Evolutionary conservation across 2,797 vertebrate species (phyloP), one percentile per base, ranked within the genome.

Genomic region (Catostomus latipinnis): DNA sequence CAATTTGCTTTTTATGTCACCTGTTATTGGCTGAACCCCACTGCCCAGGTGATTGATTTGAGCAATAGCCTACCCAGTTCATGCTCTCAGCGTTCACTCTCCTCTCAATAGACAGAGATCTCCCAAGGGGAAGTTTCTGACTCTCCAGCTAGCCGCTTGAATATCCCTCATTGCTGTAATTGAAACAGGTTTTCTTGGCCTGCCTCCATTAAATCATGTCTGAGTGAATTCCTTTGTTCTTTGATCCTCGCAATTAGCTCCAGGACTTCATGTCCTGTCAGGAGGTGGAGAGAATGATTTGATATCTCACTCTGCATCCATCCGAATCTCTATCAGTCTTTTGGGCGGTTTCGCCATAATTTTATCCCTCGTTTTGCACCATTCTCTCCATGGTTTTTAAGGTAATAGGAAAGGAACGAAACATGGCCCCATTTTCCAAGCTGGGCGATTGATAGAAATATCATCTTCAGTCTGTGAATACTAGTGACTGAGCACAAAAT

Each of bases 241-340:
- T 74, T 83, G 83, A 88, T 84, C 85, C 82, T 78, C 67, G 71
- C 86, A 88, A 85, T 88, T 88, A 88, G 85, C 77, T 87, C 74
- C 70, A 79, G 84, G 65, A 83, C 83, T 79, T 66, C 58, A 45
- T 65, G 49, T 81, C 74, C 62, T 81, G 82, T 81, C 81, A 78
- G 73, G 72, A 88, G 86, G 74, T 74, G 78, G 82, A 76, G 80
- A 76, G 81, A 87, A 86, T 86, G 67, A 84, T 86, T 83, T 83
- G 80, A 88, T 84, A 81, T 85, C 74, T 84, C 61, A 71, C 71
- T 85, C 71, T 69, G 62, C 79, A 70, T 75, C 57, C 70, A 9
- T n/a, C 54, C 10, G 11, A 49, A 16, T 71, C 80, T 77, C 58
- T 65, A 46, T 83, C 69, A 67, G 63, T 73, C 52, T 84, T 16